These are phyloP conservation scores for Netelia virgata DNA, from an alignment of 2,888 invertebrate species.

Conservation along the genomic window DNA sequence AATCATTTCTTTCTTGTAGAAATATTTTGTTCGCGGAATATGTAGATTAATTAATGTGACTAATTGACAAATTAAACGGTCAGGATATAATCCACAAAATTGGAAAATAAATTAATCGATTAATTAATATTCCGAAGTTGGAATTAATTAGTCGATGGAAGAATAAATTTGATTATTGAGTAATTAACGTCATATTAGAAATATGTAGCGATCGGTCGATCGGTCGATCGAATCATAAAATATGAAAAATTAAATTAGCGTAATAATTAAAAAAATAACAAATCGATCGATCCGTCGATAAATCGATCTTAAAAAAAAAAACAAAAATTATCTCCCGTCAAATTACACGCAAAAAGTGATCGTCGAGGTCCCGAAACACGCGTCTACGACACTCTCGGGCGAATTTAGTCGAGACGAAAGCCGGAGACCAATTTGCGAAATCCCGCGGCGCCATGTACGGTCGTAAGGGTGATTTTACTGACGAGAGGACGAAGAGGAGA, in stretches of 20 bases:
- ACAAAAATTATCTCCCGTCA: not conserved
- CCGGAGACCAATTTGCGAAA: slow-evolving; percentile 59
- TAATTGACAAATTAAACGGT: no score
- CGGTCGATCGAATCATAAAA: no score
- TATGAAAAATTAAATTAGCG: no score
- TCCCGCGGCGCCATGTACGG: slow-evolving; percentile 59
- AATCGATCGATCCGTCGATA: slow-evolving; percentile 13
- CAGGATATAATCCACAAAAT: no score
- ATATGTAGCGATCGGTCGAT: no score
- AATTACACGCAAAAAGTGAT: not conserved
- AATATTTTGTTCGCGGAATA: no score
- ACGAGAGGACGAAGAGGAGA: slow-evolving; percentile 19
- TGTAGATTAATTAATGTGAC: no score
- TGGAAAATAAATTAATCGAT: no score
- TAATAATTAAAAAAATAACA: not conserved
- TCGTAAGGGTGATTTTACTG: slow-evolving; percentile 45
- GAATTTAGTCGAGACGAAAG: slow-evolving; percentile 47
- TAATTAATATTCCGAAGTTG: no score
- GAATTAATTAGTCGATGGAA: no score
- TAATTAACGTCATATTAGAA: not conserved
- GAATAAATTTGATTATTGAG: no score
- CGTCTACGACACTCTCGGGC: slow-evolving; percentile 29
- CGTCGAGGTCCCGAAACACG: not conserved
- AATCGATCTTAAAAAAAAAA: slow-evolving; percentile 23
- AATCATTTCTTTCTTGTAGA: no score